Evolutionary conservation across 2,113 vertebrate species (phyloP).

Genomic region (Tetrax tetrax): DNA sequence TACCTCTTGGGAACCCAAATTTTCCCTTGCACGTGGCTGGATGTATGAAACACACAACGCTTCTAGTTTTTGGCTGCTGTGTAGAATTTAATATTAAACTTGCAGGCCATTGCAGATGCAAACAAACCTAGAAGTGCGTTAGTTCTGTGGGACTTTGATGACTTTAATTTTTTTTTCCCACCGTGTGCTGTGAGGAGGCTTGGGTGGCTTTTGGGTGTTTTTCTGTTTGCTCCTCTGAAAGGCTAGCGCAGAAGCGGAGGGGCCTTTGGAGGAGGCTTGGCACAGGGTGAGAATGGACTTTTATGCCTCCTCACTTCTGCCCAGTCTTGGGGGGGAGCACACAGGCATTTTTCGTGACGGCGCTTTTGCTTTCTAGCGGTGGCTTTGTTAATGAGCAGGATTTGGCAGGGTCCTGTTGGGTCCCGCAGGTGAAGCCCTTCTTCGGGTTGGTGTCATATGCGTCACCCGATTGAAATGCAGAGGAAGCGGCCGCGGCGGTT

Average conservation of each 20-base stretch:
- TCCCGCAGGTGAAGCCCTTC: background rate
- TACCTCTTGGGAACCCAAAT: background rate
- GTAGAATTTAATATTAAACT: background rate
- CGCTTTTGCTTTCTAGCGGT: background rate
- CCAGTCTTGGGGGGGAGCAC: background rate
- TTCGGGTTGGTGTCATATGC: slow-evolving; percentile 2
- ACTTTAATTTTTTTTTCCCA: background rate
- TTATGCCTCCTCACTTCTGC: background rate
- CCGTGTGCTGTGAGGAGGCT: background rate
- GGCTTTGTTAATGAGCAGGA: slow-evolving; percentile 33
- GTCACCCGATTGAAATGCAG: slow-evolving; percentile 28
- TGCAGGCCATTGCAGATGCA: background rate
- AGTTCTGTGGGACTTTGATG: background rate
- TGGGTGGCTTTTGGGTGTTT: background rate
- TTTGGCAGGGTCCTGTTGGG: slow-evolving; percentile 34
- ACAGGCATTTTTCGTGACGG: accelerated
- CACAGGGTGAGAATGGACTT: background rate
- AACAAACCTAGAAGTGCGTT: background rate
- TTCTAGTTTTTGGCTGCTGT: background rate
- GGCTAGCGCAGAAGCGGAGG: background rate
- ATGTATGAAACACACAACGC: background rate
- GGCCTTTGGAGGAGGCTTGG: background rate
- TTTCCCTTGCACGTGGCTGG: background rate
- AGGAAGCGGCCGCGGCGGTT: background rate
- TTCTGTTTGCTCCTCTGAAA: background rate